These are phyloP conservation scores for Lasiurus cinereus DNA, from an alignment of 2,113 vertebrate genomes.

Conservation along the genomic window DNA sequence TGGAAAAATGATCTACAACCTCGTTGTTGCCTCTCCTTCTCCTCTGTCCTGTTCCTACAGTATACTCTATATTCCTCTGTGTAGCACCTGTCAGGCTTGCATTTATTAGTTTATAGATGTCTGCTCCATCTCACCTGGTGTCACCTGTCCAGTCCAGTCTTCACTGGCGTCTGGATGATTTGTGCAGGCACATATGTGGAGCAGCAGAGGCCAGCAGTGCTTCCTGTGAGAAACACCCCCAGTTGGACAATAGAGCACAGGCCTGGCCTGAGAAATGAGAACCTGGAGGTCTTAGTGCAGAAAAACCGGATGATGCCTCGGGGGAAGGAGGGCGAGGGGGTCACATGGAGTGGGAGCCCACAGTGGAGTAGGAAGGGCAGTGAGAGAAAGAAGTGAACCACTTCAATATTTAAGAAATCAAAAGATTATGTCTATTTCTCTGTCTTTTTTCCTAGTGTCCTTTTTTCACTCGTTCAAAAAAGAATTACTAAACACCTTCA, in stretches of 20 bases:
- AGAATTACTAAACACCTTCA: neutral
- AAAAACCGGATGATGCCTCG: fast-evolving
- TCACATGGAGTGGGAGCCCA: neutral
- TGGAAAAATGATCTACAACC: neutral
- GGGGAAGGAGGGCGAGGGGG: fast-evolving
- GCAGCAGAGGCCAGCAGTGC: neutral
- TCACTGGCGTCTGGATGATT: neutral
- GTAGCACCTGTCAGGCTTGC: neutral
- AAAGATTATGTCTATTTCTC: neutral
- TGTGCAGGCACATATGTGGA: neutral
- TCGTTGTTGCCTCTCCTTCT: neutral
- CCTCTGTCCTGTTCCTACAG: neutral
- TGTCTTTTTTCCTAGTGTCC: neutral
- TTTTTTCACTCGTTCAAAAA: neutral
- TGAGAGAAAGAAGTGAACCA: neutral
- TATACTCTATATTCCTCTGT: neutral
- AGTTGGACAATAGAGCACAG: neutral
- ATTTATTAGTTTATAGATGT: neutral
- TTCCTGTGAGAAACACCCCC: neutral
- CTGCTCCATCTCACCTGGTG: too few relatives aligned
- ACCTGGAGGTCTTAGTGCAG: neutral
- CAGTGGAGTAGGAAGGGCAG: neutral
- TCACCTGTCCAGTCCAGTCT: too few relatives aligned
- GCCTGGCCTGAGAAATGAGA: too few relatives aligned
- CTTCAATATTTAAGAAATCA: neutral